These are phyloP conservation scores for Lerema accius DNA, from an alignment of 1,140 invertebrate genomes.

Conservation along the genomic window DNA sequence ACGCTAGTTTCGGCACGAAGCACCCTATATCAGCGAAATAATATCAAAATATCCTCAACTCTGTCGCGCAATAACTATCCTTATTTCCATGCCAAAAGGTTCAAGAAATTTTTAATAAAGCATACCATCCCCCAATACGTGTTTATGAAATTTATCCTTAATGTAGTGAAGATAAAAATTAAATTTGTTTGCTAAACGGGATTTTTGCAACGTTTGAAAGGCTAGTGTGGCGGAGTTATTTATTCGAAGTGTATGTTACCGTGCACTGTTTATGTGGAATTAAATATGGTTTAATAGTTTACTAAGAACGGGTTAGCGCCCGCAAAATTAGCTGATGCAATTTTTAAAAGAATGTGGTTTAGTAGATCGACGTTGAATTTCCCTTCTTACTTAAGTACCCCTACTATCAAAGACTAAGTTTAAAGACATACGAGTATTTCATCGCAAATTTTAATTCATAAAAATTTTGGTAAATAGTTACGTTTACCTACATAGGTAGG, in stretches of 20 bases:
- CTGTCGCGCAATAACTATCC: slow-evolving; percentile 45
- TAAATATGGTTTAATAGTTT: slow-evolving; percentile 81
- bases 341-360: slow-evolving; percentile 34
- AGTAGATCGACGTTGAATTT: slow-evolving; percentile 4
- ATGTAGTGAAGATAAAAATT: slow-evolving; percentile 48
- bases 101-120: slow-evolving; percentile 32
- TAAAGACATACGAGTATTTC: too few relatives aligned
- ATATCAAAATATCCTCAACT: slow-evolving; percentile 55
- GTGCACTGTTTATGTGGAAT: slow-evolving; percentile 77
- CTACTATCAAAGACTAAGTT: not conserved
- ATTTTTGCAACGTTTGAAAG: slow-evolving; percentile 62
- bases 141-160: slow-evolving; percentile 53
- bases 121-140: slow-evolving; percentile 15
- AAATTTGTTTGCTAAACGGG: slow-evolving; percentile 46
- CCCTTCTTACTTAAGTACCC: not conserved
- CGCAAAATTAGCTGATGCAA: slow-evolving; percentile 56
- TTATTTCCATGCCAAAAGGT: slow-evolving; percentile 52
- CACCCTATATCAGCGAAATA: slow-evolving; percentile 62
- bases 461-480: too few relatives aligned
- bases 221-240: slow-evolving; percentile 61
- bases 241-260: slow-evolving; percentile 71
- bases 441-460: too few relatives aligned
- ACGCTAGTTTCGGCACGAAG: slow-evolving; percentile 80
- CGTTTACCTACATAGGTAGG: too few relatives aligned
- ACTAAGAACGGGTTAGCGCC: slow-evolving; percentile 66